Percentiles rank a stretch among this genome's conserved stretches.
phyloP scores from a whole-genome alignment of 2,113 vertebrate genomes.

The rabbit (Oryctolagus cuniculus) region DNA sequence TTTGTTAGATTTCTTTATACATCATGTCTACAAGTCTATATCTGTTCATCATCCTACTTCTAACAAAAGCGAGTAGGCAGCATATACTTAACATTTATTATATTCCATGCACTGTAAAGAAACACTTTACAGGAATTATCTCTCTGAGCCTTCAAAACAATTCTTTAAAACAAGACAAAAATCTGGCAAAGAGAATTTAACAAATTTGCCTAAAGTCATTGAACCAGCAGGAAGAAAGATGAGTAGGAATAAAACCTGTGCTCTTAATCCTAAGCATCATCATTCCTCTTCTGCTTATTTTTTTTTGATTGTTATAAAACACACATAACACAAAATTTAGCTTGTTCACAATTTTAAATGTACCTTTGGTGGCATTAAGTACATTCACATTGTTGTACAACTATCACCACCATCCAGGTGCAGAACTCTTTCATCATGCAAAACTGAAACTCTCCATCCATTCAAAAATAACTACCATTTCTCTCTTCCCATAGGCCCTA shows the following conservation, averaged over 20 bases:
- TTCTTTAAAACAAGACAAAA: neutral
- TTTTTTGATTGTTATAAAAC: neutral
- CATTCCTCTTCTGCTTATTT: neutral
- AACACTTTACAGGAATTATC: neutral
- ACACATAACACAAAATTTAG: neutral
- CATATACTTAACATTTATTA: neutral
- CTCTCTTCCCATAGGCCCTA: neutral
- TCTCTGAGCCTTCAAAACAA: constrained; percentile 39
- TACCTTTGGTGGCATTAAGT: neutral
- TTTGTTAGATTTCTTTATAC: constrained; percentile 25
- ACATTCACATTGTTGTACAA: neutral
- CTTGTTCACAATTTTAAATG: neutral
- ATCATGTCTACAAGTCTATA: neutral
- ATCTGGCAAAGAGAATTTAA: neutral
- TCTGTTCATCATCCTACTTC: neutral
- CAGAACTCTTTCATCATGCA: neutral
- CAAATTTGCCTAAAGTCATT: neutral
- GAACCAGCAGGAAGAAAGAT: neutral
- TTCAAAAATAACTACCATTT: neutral
- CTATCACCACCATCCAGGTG: neutral
- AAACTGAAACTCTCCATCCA: constrained; percentile 2
- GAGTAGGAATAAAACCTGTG: neutral
- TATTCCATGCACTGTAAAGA: neutral
- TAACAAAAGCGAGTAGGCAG: neutral
- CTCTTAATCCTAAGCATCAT: neutral